A percentile compares a stretch with the other conserved stretches of the same genome.
Evolutionary conservation across 2,888 invertebrate genomes (phyloP).

Genomic region (Mactromeris polynyma): DNA sequence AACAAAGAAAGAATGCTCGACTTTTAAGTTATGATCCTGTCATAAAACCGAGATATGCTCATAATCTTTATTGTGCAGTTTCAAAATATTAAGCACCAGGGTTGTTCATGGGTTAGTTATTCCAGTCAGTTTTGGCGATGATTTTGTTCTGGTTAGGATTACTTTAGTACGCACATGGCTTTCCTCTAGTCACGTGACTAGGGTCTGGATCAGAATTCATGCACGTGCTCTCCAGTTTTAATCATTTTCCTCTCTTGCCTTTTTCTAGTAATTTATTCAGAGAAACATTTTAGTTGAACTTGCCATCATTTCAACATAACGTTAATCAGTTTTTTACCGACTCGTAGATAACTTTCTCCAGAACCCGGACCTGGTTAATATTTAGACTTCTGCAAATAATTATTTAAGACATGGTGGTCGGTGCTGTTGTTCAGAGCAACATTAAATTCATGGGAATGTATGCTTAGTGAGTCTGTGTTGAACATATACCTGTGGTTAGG

Average conservation of each 20-base stretch:
- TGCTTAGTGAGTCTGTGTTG: slow-evolving; percentile 5
- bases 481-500: slow-evolving; percentile 13
- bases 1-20: slow-evolving; percentile 59
- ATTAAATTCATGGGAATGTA: slow-evolving; percentile 9
- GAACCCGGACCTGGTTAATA: slow-evolving; percentile 34
- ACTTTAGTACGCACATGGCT: slow-evolving; percentile 32
- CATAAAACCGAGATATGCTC: slow-evolving; percentile 18
- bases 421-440: slow-evolving; percentile 13
- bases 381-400: slow-evolving; percentile 36
- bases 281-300: slow-evolving; percentile 24
- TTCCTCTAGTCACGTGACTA: slow-evolving; percentile 16
- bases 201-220: slow-evolving; percentile 21
- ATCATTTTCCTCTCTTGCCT: slow-evolving; percentile 21
- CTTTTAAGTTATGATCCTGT: slow-evolving; percentile 38
- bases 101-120: slow-evolving; percentile 3
- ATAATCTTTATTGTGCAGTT: slow-evolving; percentile 19
- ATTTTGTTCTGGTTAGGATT: background rate
- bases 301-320: background rate
- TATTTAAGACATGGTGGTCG: slow-evolving; percentile 41
- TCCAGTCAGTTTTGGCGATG: slow-evolving; percentile 12
- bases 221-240: slow-evolving; percentile 29
- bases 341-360: slow-evolving; percentile 34
- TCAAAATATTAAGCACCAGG: background rate
- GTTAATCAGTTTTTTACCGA: slow-evolving; percentile 27
- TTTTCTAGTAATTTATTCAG: slow-evolving; percentile 16